Conservation (phyloP, 2,797 vertebrate species). For the Characodon lateralis region DNA sequence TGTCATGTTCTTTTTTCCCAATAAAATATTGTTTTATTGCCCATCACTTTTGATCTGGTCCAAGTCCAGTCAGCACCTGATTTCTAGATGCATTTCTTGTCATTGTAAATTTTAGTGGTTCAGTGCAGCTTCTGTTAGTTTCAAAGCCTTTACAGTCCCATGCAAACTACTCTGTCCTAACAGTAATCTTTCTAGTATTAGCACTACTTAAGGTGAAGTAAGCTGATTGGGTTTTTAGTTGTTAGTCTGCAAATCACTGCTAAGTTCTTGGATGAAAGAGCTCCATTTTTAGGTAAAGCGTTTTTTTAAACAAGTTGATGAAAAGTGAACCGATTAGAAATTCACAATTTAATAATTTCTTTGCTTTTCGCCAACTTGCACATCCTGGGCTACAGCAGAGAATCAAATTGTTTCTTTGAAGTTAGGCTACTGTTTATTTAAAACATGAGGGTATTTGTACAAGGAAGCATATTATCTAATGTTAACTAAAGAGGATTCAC, state of each 20-base stretch:
- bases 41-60: too few species aligned
- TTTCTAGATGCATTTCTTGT: too few species aligned
- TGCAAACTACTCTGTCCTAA: background rate
- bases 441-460: background rate
- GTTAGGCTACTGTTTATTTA: background rate
- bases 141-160: background rate
- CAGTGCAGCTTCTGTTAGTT: too few species aligned
- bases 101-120: too few species aligned
- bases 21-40: too few species aligned
- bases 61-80: too few species aligned
- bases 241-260: too few species aligned
- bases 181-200: background rate
- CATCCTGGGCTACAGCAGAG: background rate
- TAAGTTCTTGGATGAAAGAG: background rate
- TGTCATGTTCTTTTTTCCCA: too few species aligned
- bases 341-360: background rate
- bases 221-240: background rate
- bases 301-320: background rate
- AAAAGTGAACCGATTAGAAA: background rate
- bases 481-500: background rate
- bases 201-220: background rate
- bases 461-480: too few species aligned
- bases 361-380: background rate
- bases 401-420: background rate
- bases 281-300: background rate